These are phyloP conservation scores for Morus bassanus DNA, from an alignment of 2,797 vertebrate species.

Conservation along the genomic window DNA sequence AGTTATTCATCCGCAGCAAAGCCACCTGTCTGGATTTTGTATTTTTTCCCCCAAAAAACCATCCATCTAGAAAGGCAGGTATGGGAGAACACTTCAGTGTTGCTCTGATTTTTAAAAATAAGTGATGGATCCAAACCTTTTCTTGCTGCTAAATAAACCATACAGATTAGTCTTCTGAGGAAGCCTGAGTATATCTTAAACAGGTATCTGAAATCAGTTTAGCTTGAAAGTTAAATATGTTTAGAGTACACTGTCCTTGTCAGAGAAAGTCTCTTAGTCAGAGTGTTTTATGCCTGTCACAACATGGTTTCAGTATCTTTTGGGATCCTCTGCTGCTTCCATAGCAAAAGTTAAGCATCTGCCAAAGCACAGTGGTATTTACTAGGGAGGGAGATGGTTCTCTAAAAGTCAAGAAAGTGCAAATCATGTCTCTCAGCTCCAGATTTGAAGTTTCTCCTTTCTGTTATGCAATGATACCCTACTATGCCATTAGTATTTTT, in stretches of 20 bases:
- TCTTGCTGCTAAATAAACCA: neutral
- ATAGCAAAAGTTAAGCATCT: neutral
- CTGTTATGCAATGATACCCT: neutral
- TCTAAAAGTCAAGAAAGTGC: neutral
- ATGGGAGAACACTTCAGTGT: neutral
- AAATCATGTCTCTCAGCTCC: neutral
- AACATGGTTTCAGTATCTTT: neutral
- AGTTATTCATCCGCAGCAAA: neutral
- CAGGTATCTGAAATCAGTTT: neutral
- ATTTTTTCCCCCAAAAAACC: fast-evolving
- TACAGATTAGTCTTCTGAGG: neutral
- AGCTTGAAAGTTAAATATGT: neutral
- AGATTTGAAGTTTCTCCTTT: neutral
- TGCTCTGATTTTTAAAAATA: neutral
- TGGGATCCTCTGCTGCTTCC: neutral
- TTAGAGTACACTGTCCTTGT: neutral
- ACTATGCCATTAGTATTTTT: neutral
- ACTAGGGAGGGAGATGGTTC: neutral
- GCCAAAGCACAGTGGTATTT: neutral
- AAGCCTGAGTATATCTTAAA: neutral
- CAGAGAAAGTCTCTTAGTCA: neutral
- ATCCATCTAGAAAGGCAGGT: neutral
- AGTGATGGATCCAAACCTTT: neutral
- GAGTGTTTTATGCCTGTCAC: neutral
- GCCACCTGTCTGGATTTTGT: neutral